phyloP scores from a whole-genome alignment of 1,140 invertebrate genomes.

The Megalopta genalis region DNA sequence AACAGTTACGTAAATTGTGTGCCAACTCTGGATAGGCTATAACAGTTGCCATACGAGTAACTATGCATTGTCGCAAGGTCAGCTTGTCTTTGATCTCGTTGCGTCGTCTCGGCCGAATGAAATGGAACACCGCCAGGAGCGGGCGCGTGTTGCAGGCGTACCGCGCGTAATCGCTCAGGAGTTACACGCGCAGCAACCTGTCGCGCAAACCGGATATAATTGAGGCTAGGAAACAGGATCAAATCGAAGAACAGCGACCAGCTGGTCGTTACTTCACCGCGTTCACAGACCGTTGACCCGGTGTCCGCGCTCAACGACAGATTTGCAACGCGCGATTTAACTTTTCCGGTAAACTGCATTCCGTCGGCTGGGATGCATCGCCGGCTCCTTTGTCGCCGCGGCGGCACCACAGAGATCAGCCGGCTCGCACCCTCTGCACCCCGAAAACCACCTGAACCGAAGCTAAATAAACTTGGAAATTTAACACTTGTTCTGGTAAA shows the following conservation, averaged over 20 bases:
- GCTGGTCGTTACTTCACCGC: slow-evolving; percentile 27
- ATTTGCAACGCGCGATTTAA: slow-evolving; percentile 43
- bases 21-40: no score
- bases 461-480: no score
- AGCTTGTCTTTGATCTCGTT: no score
- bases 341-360: slow-evolving; percentile 38
- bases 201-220: slow-evolving; percentile 28
- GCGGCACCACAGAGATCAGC: background rate
- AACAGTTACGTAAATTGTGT: no score
- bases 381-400: background rate
- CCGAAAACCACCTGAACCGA: no score
- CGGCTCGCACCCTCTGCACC: no score
- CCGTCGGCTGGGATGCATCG: background rate
- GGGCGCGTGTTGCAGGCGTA: background rate
- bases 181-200: background rate
- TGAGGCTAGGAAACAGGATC: slow-evolving; percentile 36
- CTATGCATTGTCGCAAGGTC: no score
- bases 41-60: no score
- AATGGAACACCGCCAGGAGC: background rate
- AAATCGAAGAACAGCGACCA: slow-evolving; percentile 18
- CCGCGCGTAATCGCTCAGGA: background rate
- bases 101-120: background rate
- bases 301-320: slow-evolving; percentile 12
- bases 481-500: no score
- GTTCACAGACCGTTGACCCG: slow-evolving; percentile 36